Conservation (phyloP, 1,140 invertebrate species). For the Luehdorfia chinensis region DNA sequence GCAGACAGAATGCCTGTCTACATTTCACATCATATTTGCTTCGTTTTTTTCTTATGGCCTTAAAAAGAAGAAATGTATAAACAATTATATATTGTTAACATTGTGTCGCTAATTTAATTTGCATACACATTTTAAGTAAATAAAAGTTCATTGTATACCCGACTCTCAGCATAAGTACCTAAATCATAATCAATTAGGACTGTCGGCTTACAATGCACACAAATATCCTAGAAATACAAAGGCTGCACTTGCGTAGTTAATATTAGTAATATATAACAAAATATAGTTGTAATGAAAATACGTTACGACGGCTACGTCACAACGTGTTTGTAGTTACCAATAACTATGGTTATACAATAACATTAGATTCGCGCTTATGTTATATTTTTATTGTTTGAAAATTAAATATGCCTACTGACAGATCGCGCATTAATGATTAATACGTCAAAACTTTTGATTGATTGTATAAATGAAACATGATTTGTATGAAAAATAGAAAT, state of each 20-base stretch:
- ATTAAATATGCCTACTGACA: too few relatives aligned
- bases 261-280: not conserved
- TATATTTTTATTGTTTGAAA: not conserved
- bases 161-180: slow-evolving; percentile 12
- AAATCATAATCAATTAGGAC: slow-evolving; percentile 12
- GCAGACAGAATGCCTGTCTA: slow-evolving; percentile 26
- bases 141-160: slow-evolving; percentile 13
- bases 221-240: slow-evolving; percentile 1
- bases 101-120: slow-evolving; percentile 1
- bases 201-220: not conserved
- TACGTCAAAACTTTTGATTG: too few relatives aligned
- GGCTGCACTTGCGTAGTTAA: not conserved
- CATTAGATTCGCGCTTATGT: not conserved
- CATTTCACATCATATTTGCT: slow-evolving; percentile 21
- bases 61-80: slow-evolving; percentile 24
- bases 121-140: slow-evolving; percentile 7
- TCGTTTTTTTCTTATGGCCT: slow-evolving; percentile 12
- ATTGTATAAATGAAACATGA: too few relatives aligned
- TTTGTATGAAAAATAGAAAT: too few relatives aligned
- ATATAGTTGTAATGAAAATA: not conserved
- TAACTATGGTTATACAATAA: not conserved
- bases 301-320: too few relatives aligned
- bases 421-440: too few relatives aligned
- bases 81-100: slow-evolving; percentile 13
- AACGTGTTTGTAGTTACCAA: too few relatives aligned